These are phyloP conservation scores for Poecile atricapillus DNA, from an alignment of 2,113 vertebrate genomes.

Conservation along the genomic window DNA sequence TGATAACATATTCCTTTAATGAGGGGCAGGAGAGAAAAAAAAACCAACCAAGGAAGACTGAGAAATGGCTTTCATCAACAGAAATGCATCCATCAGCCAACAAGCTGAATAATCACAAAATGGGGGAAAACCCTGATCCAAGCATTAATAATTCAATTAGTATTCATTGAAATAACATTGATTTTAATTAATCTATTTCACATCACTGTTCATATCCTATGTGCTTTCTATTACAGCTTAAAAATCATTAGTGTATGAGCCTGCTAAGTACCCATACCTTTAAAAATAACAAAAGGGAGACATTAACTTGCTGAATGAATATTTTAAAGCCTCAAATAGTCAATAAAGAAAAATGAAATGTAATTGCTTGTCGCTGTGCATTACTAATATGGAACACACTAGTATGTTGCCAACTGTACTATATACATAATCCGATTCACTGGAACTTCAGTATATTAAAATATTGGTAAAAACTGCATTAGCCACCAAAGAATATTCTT, in stretches of 20 bases:
- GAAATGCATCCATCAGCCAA: conserved; percentile 58
- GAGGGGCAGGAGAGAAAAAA: conserved; percentile 37
- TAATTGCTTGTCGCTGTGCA: background rate
- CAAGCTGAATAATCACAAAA: conserved; percentile 71
- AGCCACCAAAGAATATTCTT: background rate
- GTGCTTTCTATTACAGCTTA: conserved; percentile 47
- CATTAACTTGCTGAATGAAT: conserved; percentile 22
- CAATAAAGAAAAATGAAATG: conserved; percentile 36
- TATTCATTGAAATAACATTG: conserved; percentile 70
- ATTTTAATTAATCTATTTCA: conserved; percentile 73
- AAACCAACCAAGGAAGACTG: conserved; percentile 59
- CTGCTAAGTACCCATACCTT: conserved; percentile 38
- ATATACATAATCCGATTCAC: background rate
- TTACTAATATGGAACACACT: background rate
- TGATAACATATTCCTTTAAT: conserved; percentile 41
- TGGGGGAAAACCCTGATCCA: conserved; percentile 57
- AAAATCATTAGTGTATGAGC: conserved; percentile 36
- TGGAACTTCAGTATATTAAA: conserved; percentile 1
- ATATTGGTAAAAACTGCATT: background rate
- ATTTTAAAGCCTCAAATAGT: conserved; percentile 24
- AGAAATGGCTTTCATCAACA: conserved; percentile 76
- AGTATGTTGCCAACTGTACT: background rate
- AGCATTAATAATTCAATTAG: conserved; percentile 73
- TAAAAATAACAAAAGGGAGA: conserved; percentile 40
- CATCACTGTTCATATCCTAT: conserved; percentile 54